These are phyloP conservation scores for Bubo bubo DNA, from an alignment of 2,113 vertebrate genomes.

Conservation along the genomic window DNA sequence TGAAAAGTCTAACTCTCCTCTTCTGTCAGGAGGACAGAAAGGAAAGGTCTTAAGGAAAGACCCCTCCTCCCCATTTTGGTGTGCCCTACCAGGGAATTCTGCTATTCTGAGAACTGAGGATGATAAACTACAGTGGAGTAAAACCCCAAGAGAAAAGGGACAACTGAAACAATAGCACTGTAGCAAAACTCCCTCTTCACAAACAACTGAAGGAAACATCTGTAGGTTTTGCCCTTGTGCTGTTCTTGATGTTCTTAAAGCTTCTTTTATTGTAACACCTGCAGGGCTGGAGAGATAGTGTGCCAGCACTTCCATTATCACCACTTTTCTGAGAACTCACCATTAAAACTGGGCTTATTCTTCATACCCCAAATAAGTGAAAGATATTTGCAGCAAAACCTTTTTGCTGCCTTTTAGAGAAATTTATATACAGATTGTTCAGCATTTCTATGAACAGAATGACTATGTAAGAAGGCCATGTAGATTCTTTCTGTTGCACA, in stretches of 20 bases:
- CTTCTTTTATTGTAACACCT: constrained; percentile 43
- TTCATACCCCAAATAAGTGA: background rate
- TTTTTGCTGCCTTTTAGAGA: background rate
- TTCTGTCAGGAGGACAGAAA: background rate
- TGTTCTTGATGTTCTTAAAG: constrained; percentile 25
- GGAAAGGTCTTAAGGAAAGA: background rate
- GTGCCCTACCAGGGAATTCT: background rate
- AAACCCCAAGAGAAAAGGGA: constrained; percentile 43
- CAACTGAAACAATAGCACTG: constrained; percentile 48
- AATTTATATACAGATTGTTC: background rate
- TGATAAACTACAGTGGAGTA: background rate
- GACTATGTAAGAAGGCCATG: background rate
- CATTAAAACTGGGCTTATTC: background rate
- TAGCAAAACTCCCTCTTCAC: background rate
- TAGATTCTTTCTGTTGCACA: background rate
- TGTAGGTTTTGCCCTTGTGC: constrained; percentile 54
- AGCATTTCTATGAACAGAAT: background rate
- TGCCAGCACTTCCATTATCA: background rate
- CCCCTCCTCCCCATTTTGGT: background rate
- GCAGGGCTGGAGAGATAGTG: background rate
- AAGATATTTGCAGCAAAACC: background rate
- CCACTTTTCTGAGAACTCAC: background rate
- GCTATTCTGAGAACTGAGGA: constrained; percentile 32
- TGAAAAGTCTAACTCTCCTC: background rate
- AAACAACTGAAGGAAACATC: constrained; percentile 72